A percentile compares a stretch with the other conserved stretches of the same genome.
These are phyloP conservation scores for Ramphastos sulfuratus DNA, from an alignment of 2,113 vertebrate species.

Conservation along the genomic window DNA sequence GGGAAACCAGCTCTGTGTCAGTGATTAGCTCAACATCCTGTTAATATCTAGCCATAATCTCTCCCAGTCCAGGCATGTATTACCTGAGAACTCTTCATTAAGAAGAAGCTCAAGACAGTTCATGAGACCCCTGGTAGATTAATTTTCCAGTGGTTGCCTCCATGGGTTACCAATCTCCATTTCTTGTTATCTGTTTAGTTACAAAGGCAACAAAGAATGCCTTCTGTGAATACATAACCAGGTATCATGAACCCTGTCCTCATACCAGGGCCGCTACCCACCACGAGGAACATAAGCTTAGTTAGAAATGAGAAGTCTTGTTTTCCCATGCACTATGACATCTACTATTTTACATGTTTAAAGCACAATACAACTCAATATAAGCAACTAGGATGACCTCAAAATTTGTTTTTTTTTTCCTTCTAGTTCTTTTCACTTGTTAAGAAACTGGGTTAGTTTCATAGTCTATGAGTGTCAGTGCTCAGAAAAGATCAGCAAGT, in stretches of 20 bases:
- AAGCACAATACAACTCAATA: neutral
- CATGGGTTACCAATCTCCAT: neutral
- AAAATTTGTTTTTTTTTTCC: neutral
- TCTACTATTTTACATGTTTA: neutral
- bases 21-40: neutral
- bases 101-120: neutral
- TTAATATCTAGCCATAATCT: conserved; percentile 30
- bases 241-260: neutral
- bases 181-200: neutral
- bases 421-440: neutral
- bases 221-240: neutral
- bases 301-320: neutral
- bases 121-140: conserved; percentile 6
- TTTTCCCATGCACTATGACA: neutral
- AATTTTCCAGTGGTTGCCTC: conserved; percentile 31
- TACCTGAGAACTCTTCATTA: neutral
- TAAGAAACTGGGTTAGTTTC: conserved; percentile 7
- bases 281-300: neutral
- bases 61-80: neutral
- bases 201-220: neutral
- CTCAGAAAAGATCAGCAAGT: conserved; percentile 20
- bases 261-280: neutral
- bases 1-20: neutral
- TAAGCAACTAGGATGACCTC: neutral
- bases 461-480: neutral